Evolutionary conservation across 1,140 invertebrate genomes (phyloP), one percentile per base, ranked within the genome.

Genomic region (Tribolium castaneum): DNA sequence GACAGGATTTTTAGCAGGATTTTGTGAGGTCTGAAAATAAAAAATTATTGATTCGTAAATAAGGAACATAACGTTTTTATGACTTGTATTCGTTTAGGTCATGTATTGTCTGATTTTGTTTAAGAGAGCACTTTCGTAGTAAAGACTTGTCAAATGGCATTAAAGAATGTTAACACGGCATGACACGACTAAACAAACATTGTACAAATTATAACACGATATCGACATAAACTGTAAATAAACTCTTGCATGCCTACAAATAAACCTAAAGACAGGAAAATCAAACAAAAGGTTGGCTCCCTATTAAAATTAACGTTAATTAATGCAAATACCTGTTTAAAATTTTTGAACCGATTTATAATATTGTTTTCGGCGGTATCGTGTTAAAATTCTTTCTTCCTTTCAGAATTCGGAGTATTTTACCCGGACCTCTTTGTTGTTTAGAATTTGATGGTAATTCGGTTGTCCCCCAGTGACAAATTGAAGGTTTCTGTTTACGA

Each of bases 171-270:
- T 10, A 45, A 45, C 39, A 45, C n/a, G 39, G n/a, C 39, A 45
- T 45, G 39, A 45, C 39, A 45, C 39, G 39, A 45, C 39, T 10
- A 45, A 45, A 45, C 7, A 45, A 45, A 45, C 39, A n/a, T 45
- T 66, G 59, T n/a, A 66, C 25, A 66, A 35, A 12, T 35, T 66
- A 35, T 30, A 35, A 22, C 10, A 22, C 10, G 30, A 12, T 66
- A 35, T 35, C 6, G 25, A 66, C 30, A 62, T 62, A 66, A 66
- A 66, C 35, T 66, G 39, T 45, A 45, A 45, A 45, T 45, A 45
- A 66, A 5, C 30, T 66, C n/a, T 35, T 22, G 25, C 59, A 35
- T 66, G 59, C 39, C 59, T 14, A 14, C 13, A 35, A 30, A 30
- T 30, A 30, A 30, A 30, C 6, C 3, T 30, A 30, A 6, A 30